Evolutionary conservation across 37 sponge, comb jelly and placozoan genomes (phyloP).

Genomic region (Lycopodina hypogea): DNA sequence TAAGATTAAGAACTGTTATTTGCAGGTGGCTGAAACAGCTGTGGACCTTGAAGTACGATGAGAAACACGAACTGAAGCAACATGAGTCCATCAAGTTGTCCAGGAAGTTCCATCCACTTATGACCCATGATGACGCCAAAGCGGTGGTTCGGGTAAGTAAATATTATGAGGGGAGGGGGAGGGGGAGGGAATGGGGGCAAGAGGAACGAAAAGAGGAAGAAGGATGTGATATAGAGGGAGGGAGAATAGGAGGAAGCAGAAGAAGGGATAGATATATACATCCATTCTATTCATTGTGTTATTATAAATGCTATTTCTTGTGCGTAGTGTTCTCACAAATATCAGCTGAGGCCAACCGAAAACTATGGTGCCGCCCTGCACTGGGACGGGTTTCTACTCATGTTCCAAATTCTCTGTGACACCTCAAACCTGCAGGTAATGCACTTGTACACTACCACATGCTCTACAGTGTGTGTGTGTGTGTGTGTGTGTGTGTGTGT

Average conservation of each 20-base stretch:
- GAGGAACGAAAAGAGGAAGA: no score
- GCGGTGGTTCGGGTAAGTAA: constrained; percentile 9
- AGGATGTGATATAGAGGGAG: no score
- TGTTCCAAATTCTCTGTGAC: constrained; percentile 55
- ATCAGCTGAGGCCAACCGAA: constrained; percentile 39
- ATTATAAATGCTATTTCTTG: no score
- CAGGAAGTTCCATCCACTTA: constrained; percentile 12
- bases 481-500: no score
- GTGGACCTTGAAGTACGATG: constrained; percentile 21
- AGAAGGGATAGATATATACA: no score
- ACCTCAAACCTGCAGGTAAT: constrained; percentile 2
- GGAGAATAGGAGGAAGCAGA: no score
- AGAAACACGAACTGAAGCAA: constrained; percentile 36
- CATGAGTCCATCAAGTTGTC: constrained; percentile 27
- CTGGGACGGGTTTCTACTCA: constrained; percentile 74
- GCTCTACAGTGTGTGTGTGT: no score
- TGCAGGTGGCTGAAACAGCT: constrained; percentile 57
- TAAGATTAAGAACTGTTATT: no score
- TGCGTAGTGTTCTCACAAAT: constrained; percentile 34
- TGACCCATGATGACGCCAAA: constrained; percentile 6
- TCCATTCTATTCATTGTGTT: no score
- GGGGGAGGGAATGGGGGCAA: no score
- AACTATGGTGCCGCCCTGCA: constrained; percentile 33
- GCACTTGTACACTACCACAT: no score
- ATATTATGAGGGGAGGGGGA: no score